phyloP scores from a whole-genome alignment of 2,888 invertebrate species.

The Sphaerophoria rueppellii region DNA sequence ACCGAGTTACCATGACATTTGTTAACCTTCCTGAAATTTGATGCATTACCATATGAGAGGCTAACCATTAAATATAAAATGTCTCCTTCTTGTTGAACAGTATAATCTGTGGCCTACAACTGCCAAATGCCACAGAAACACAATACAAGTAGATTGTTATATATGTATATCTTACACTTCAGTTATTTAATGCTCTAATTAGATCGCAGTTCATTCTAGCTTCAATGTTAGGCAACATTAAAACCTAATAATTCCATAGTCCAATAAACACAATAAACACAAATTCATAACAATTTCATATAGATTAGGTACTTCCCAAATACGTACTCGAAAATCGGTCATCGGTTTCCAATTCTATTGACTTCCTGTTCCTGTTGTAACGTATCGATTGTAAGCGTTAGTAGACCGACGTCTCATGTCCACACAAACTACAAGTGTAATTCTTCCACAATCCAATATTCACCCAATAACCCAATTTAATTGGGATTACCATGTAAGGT shows the following conservation, averaged over 20 bases:
- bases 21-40: neutral
- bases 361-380: neutral
- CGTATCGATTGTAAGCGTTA: neutral
- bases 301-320: neutral
- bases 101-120: neutral
- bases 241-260: slow-evolving; percentile 32
- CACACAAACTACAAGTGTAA: slow-evolving; percentile 7
- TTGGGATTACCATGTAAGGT: slow-evolving; percentile 32
- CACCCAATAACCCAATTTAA: slow-evolving; percentile 37
- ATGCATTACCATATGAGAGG: neutral
- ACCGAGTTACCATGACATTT: neutral
- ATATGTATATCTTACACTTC: slow-evolving; percentile 5
- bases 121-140: neutral
- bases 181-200: slow-evolving; percentile 19
- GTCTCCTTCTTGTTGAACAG: neutral
- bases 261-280: slow-evolving; percentile 37
- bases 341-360: slow-evolving; percentile 4
- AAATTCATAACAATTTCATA: slow-evolving; percentile 30
- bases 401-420: neutral
- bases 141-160: neutral
- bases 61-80: neutral
- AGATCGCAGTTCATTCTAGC: slow-evolving; percentile 6
- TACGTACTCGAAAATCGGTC: neutral
- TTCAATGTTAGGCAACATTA: slow-evolving; percentile 9
- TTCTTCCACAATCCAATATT: slow-evolving; percentile 21